A percentile compares a stretch with the other conserved stretches of the same genome.
These are phyloP conservation scores for Fragum whitleyi DNA, from an alignment of 2,888 invertebrate species.

Conservation along the genomic window DNA sequence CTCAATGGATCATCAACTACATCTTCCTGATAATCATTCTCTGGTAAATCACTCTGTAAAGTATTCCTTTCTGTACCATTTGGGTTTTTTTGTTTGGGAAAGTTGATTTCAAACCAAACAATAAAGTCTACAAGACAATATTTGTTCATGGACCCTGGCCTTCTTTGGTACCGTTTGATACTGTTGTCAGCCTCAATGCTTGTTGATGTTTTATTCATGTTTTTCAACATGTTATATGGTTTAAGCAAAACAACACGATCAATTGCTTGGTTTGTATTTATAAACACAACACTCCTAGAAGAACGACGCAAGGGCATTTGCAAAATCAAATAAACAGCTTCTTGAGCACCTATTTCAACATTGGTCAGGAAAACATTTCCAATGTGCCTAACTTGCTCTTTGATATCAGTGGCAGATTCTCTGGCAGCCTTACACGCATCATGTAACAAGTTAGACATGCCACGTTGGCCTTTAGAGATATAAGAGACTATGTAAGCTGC, in stretches of 20 bases:
- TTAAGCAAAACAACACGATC: constrained; percentile 28
- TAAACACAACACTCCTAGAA: constrained; percentile 50
- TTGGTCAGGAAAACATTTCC: too few species aligned
- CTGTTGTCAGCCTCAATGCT: constrained; percentile 47
- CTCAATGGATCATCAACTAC: constrained; percentile 32
- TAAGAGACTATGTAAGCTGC: constrained; percentile 61
- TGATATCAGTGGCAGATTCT: constrained; percentile 32
- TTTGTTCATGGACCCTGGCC: constrained; percentile 17
- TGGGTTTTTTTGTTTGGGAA: constrained; percentile 3
- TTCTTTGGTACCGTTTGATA: constrained; percentile 15
- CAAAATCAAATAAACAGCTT: constrained; percentile 61
- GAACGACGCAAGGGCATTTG: constrained; percentile 58
- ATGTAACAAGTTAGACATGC: constrained; percentile 54
- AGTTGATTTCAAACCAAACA: constrained; percentile 21
- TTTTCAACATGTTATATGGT: constrained; percentile 3
- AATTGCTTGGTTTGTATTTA: constrained; percentile 47
- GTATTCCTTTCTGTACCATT: background rate
- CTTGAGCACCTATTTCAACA: constrained; percentile 65
- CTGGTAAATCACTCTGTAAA: constrained; percentile 19
- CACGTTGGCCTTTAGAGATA: constrained; percentile 64
- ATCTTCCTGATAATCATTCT: constrained; percentile 29
- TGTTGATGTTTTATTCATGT: constrained; percentile 34
- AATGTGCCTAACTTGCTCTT: constrained; percentile 57
- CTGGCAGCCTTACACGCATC: constrained; percentile 47
- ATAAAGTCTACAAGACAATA: constrained; percentile 52